Percentiles rank a stretch among this genome's conserved stretches.
phyloP scores from a whole-genome alignment of 2,113 vertebrate genomes.

The Mobula birostris region DNA sequence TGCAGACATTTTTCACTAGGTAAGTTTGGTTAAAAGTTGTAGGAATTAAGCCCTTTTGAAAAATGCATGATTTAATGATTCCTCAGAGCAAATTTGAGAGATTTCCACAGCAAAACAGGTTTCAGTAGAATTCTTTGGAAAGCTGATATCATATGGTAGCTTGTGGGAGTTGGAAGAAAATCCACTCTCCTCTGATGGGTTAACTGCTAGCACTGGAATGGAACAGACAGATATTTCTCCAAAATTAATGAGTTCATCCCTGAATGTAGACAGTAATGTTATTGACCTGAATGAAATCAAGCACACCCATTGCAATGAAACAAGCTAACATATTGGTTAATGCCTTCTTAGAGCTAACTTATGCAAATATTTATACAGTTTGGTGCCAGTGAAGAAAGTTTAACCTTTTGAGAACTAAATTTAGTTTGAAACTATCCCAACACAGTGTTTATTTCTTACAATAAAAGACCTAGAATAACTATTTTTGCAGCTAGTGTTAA shows the following conservation, averaged over 20 bases:
- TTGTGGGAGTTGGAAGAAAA: neutral
- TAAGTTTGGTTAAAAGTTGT: neutral
- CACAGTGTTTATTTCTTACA: constrained; percentile 20
- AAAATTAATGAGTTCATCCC: neutral
- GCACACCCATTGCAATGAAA: neutral
- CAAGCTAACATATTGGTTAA: constrained; percentile 13
- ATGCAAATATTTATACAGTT: constrained; percentile 22
- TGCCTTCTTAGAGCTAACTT: neutral
- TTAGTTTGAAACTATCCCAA: constrained; percentile 6
- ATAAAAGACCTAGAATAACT: constrained; percentile 21
- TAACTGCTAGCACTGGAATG: neutral
- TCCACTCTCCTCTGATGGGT: neutral
- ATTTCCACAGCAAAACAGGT: neutral
- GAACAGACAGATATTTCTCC: constrained; percentile 7
- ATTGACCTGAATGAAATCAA: neutral
- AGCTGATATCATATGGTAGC: neutral
- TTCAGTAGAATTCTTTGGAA: constrained; percentile 30
- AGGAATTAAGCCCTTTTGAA: neutral
- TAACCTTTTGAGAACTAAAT: constrained; percentile 28
- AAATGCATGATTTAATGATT: neutral
- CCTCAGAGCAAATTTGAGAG: neutral
- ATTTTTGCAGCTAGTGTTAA: constrained; percentile 11
- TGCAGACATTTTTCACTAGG: neutral
- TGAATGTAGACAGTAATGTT: neutral
- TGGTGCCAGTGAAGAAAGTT: neutral